Percentiles rank a stretch among this genome's conserved stretches.
phyloP scores from a whole-genome alignment of 1,140 invertebrate genomes.

The Zophobas atratus region DNA sequence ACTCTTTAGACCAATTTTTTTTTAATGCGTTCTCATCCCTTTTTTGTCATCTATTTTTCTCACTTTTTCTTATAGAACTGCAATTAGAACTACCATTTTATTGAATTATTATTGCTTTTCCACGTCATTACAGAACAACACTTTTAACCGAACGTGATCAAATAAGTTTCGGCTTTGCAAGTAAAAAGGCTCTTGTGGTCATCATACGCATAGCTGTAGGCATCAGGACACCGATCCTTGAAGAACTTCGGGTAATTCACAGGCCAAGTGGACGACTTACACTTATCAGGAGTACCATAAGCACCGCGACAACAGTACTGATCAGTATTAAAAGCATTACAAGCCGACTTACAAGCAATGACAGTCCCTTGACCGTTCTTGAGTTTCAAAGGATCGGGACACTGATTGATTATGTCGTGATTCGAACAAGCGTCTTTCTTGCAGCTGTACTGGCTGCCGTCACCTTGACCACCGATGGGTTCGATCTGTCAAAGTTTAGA shows the following conservation, averaged over 20 bases:
- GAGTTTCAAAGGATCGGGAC: constrained; percentile 65
- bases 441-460: constrained; percentile 67
- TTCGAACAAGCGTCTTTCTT: constrained; percentile 63
- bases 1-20: too few relatives aligned
- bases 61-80: not conserved
- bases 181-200: constrained; percentile 67
- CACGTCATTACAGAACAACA: not conserved
- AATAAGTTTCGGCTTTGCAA: constrained; percentile 61
- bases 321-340: constrained; percentile 67
- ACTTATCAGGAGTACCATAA: constrained; percentile 65
- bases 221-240: constrained; percentile 68
- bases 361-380: constrained; percentile 55
- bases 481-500: constrained; percentile 54
- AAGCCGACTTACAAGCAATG: constrained; percentile 70
- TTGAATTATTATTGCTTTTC: too few relatives aligned
- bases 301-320: constrained; percentile 67
- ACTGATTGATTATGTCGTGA: constrained; percentile 65
- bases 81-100: too few relatives aligned
- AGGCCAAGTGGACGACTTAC: constrained; percentile 65
- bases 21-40: too few relatives aligned
- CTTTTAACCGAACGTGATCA: constrained; percentile 56
- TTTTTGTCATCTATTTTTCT: too few relatives aligned
- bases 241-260: constrained; percentile 67
- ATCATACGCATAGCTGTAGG: constrained; percentile 69
- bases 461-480: constrained; percentile 59